Percentiles rank a stretch among this genome's conserved stretches.
These are phyloP conservation scores for Himalopsyche japonica DNA, from an alignment of 2,888 invertebrate genomes.

Conservation along the genomic window DNA sequence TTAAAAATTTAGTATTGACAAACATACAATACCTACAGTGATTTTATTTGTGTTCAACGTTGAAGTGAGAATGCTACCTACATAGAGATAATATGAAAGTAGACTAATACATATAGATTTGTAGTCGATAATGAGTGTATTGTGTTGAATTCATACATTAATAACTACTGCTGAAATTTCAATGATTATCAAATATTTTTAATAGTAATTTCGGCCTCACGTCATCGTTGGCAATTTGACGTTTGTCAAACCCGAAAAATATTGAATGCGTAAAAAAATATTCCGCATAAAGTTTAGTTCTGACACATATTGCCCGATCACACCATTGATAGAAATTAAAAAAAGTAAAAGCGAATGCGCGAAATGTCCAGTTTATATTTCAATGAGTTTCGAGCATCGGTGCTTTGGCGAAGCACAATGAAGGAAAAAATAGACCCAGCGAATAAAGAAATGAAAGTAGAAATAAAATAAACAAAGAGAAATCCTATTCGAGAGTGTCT, in stretches of 20 bases:
- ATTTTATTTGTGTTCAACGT: no score
- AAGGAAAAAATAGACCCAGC: background rate
- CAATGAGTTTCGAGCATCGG: background rate
- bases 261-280: background rate
- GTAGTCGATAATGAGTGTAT: no score
- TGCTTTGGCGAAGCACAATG: background rate
- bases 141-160: no score
- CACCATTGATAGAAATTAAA: background rate
- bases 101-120: no score
- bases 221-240: no score
- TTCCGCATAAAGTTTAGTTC: background rate
- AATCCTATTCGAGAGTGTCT: conserved; percentile 14
- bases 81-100: no score
- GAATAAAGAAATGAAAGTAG: background rate
- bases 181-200: no score
- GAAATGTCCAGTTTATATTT: background rate
- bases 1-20: conserved; percentile 32
- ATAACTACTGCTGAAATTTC: no score
- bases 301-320: background rate
- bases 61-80: no score
- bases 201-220: no score
- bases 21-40: no score
- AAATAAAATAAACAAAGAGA: conserved; percentile 6
- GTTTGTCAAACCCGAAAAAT: background rate
- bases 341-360: background rate